Evolutionary conservation across 2,113 vertebrate species (phyloP), one percentile per base, ranked within the genome.

Genomic region (Tamias sibiricus): DNA sequence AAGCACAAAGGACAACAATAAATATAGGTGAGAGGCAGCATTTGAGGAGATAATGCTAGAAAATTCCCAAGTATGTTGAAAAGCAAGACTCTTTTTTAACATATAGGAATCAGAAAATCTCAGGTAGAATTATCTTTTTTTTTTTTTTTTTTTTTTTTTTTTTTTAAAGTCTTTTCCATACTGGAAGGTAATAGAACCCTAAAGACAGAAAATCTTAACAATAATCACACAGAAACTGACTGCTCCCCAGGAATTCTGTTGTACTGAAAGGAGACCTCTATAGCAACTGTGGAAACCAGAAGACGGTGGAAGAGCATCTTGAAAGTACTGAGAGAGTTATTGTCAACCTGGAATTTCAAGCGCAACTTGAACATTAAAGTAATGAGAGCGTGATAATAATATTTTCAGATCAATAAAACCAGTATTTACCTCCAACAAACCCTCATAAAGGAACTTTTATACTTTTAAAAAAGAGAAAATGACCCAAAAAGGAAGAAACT

Each of bases 351-450:
- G 80, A 66, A 47, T 64, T 64, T 85, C 37, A 86, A 90, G 72
- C 49, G 52, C 52, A 64, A 35, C 28, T n/a, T n/a, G 57, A 94
- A 68, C 54, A 30, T 76, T 49, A 59, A 68, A 32, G 20, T 71
- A 69, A 76, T 69, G 68, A 94, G 35, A 49, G 9, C 57, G 30
- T 59, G 40, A 44, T 42, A 62, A 68, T 84, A 20, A 68, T 17
- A 11, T 87, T 86, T 90, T 75, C 66, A 86, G 66, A 81, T 81
- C 40, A 94, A 57, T 9, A 69, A 52, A 90, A 59, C 75, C 87
- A 72, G 8, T 37, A 74, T 76, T 71, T 68, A 64, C 14, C 35
- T 90, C 37, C 40, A 81, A 35, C 35, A 87, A 11, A 54, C 44
- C n/a, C 32, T 90, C 54, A 13, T 37, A 68, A 57, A 96, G 74